Evolutionary conservation across 1,140 invertebrate species (phyloP), one percentile per base, ranked within the genome.

Genomic region (Helicoverpa zea): DNA sequence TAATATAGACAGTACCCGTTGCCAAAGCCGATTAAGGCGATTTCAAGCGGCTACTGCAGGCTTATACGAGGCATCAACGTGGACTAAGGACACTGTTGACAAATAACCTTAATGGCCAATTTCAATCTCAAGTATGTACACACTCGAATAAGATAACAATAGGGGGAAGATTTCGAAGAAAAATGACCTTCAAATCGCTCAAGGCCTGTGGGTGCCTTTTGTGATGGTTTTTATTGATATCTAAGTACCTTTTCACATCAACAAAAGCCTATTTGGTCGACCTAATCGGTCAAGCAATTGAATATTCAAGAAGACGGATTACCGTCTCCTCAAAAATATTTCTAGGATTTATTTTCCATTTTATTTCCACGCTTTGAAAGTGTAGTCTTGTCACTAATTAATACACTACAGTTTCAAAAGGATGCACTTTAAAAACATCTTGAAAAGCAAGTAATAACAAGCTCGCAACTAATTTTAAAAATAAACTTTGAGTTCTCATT

Each of bases 1-100:
- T 30, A 56, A 3, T 73, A 72, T 76, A 70, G 73, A 66, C 52
- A 12, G 68, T 74, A 52, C 72, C 54, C 61, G 81, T 84, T 82
- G 58, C 76, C 63, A 78, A 87, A 87, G 83, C 86, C 86, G 84
- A 90, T 88, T 88, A 88, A 77, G 74, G 75, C 79, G 83, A 82
- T 84, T 82, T 83, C 35, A 61, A 81, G 54, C 76, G 81, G 59
- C 72, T 83, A 86, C 87, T 86, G 85, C 52, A 54, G 70, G 79
- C 75, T 87, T 85, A 86, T 76, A 56, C 61, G 78, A 83, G 74
- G 81, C 82, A 83, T 82, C 72, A 70, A 63, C 77, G 49, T 72
- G 75, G 49, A 77, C 51, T 56, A 79, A 59, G 66, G n/a, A 59
- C 14, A 43, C 51, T 66, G 61, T 77, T 77, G 49, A 77, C 23